These are phyloP conservation scores for Drosophila kanapiae DNA, from an alignment of 1,140 invertebrate species.

Conservation along the genomic window DNA sequence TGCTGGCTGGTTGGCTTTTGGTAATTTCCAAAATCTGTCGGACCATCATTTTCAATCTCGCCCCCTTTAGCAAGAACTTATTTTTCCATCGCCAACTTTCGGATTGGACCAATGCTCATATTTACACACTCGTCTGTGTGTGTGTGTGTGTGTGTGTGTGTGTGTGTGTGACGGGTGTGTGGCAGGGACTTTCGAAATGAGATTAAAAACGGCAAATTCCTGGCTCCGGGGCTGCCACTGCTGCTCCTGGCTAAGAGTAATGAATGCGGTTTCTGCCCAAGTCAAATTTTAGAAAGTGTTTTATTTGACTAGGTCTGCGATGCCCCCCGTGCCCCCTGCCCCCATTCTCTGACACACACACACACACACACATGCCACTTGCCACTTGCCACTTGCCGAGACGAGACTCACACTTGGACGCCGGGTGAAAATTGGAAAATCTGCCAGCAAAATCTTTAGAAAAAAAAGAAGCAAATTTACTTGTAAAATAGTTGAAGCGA, in stretches of 20 bases:
- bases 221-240: slow-evolving; percentile 64
- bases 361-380: neutral
- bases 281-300: slow-evolving; percentile 84
- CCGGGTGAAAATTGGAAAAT: slow-evolving; percentile 27
- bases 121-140: slow-evolving; percentile 65
- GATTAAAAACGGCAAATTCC: slow-evolving; percentile 84
- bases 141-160: slow-evolving; percentile 12
- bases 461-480: slow-evolving; percentile 2
- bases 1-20: slow-evolving; percentile 26
- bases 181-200: slow-evolving; percentile 80
- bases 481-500: slow-evolving; percentile 13
- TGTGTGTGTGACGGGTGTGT: slow-evolving; percentile 53
- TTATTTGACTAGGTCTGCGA: slow-evolving; percentile 78
- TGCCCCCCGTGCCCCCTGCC: slow-evolving; percentile 23
- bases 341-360: neutral
- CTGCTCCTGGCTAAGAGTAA: slow-evolving; percentile 76
- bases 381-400: slow-evolving; percentile 9
- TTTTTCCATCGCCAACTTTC: slow-evolving; percentile 78
- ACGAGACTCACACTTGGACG: slow-evolving; percentile 20
- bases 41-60: slow-evolving; percentile 81
- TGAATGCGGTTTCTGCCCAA: slow-evolving; percentile 84
- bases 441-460: neutral
- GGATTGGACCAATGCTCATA: slow-evolving; percentile 80
- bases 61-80: slow-evolving; percentile 62
- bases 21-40: slow-evolving; percentile 81